A percentile compares a stretch with the other conserved stretches of the same genome.
Evolutionary conservation across 2,113 vertebrate species (phyloP).

Genomic region (Nasalis larvatus): DNA sequence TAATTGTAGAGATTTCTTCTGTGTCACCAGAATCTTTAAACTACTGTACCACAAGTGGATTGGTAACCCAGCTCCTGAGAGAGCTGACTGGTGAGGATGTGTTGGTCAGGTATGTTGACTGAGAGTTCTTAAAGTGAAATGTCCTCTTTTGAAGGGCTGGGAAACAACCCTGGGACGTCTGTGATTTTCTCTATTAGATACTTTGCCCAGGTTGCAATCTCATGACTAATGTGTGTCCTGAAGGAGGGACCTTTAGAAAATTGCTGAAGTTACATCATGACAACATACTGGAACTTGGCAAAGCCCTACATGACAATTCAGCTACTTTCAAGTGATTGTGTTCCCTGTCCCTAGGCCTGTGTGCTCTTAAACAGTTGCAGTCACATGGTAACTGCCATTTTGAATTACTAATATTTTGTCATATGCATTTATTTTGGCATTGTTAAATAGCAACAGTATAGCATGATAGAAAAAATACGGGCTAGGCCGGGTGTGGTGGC

Average conservation of each 20-base stretch:
- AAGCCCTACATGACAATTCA: background rate
- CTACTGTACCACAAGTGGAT: slow-evolving; percentile 90
- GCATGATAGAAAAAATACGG: background rate
- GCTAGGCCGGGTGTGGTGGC: background rate
- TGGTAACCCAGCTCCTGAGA: slow-evolving; percentile 90
- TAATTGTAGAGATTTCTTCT: slow-evolving; percentile 91
- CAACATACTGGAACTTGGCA: background rate
- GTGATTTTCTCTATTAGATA: background rate
- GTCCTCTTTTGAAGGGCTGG: background rate
- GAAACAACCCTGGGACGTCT: background rate
- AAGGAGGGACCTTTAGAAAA: background rate
- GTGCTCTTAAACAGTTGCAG: background rate
- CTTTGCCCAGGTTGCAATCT: background rate
- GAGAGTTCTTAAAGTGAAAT: background rate
- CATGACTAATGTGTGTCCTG: background rate
- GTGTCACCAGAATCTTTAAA: slow-evolving; percentile 91
- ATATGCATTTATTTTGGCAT: background rate
- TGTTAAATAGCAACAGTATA: background rate
- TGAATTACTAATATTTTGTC: background rate
- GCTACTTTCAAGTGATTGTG: background rate
- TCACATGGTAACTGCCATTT: background rate
- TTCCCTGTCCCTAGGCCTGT: background rate
- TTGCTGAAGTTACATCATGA: background rate
- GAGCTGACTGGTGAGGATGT: slow-evolving; percentile 96
- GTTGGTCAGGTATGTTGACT: slow-evolving; percentile 89